Evolutionary conservation across 2,888 invertebrate genomes (phyloP), one percentile per base, ranked within the genome.

Genomic region (Noctua janthina): DNA sequence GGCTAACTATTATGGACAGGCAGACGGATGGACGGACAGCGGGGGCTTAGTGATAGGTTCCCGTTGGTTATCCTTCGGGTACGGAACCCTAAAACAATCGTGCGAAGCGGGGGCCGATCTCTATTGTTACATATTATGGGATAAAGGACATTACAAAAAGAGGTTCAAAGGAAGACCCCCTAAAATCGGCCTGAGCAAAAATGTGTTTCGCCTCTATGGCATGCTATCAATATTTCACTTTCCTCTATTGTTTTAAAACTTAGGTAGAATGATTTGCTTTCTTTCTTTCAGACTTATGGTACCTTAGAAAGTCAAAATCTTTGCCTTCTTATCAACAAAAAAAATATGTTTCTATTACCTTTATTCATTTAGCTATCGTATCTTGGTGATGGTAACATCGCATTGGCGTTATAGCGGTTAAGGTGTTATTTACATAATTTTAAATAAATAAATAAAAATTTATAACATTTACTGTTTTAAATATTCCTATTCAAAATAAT

Each of bases 181-280:
- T 71, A 20, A 66, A 66, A 69, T 29, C 3, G 69, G 46, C 35
- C 17, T 20, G 23, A 68, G 56, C 69, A 67, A 74, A 49, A 84
- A 74, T 29, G 20, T 75, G 68, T 75, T 66, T 56, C 10, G 29
- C n/a, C 20, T 23, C 4, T 39, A 35, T 71, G 6, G n/a, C n/a
- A 15, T 29, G 66, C 62, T 49, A 51, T 67, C 29, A 74, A 84
- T 84, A 54, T 10, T 46, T 46, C 23, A n/a, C 4, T 49, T 17
- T 17, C 0, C 15, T 35, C 11, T 68, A 46, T 64, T 56, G 59
- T 64, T 68, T 71, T 29, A 15, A 20, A 39, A 46, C 43, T 29
- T 23, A 10, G 1, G 15, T 13, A 35, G 3, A 64, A 56, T 39
- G 15, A 68, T 59, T 35, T 29, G 23, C 13, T 43, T 77, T 67